These are phyloP conservation scores for Melospiza melodia DNA, from an alignment of 2,113 vertebrate species.

Conservation along the genomic window DNA sequence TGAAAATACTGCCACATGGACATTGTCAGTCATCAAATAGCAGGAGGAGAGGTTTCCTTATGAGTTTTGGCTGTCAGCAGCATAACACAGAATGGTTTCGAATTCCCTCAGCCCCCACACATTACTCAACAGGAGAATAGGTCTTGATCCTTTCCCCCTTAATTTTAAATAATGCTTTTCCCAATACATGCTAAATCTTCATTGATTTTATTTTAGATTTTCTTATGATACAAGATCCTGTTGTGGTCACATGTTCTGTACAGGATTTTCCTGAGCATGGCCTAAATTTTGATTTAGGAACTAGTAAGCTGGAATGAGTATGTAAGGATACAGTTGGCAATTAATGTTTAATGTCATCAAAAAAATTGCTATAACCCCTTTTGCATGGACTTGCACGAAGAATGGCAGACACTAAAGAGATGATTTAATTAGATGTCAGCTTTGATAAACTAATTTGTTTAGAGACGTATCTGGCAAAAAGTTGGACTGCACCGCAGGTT, in stretches of 20 bases:
- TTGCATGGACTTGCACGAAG: background rate
- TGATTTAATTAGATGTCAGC: slow-evolving; percentile 44
- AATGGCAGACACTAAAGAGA: background rate
- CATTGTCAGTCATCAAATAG: slow-evolving; percentile 3
- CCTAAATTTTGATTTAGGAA: background rate
- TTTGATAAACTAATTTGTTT: slow-evolving; percentile 40
- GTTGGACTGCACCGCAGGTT: background rate
- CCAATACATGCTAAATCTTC: background rate
- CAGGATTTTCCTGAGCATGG: background rate
- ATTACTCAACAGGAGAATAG: background rate
- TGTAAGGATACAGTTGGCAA: background rate
- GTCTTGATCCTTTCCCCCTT: background rate
- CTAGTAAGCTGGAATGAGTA: background rate
- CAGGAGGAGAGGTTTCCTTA: background rate
- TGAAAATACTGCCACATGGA: background rate
- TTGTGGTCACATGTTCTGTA: background rate
- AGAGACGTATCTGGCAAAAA: slow-evolving; percentile 7
- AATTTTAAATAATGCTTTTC: background rate
- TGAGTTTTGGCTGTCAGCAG: background rate
- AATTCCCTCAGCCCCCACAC: background rate
- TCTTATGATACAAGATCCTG: background rate
- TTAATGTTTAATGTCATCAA: background rate
- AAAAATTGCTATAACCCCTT: background rate
- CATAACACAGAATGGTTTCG: background rate
- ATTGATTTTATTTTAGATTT: background rate